Base-by-base conservation (phyloP, 1,140 invertebrate genomes). In the Lordiphosa stackelbergi region DNA sequence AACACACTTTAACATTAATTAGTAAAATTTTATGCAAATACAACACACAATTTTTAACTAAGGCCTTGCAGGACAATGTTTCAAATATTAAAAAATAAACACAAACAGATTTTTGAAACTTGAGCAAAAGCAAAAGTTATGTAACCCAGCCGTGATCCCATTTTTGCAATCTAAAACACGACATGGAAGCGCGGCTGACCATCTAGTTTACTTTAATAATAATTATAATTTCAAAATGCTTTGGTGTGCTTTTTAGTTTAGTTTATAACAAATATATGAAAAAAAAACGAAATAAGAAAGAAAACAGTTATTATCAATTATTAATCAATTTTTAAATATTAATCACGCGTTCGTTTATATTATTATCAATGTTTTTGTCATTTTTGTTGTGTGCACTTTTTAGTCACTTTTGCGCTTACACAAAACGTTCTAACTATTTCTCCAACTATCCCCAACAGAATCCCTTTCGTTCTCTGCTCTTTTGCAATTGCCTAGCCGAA, bases 11-110 rank as follows among this genome's bases (percentile, higher is more conserved):
- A 69, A 71, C 81, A 59, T 75, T 79, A 79, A 79, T 79, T 79
- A 79, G 75, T 81, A 75, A 75, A 79, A 81, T 79, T 79, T 45
- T 81, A 77, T 72, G 56, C 38, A 71, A 59, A 40, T 45, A 31
- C 53, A 46, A 58, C 38, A 74, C 47, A 59, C 43, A 51, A 31
- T 8, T 8, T 8, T 31, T 31, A 31, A 8, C 28, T 31, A 31
- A 31, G 6, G 28, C 7, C 28, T 31, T 31, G 6, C 5, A 31
- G 28, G 28, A 31, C 28, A 31, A 31, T 31, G 28, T 31, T 31
- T 31, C 28, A 31, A 36, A 37, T 36, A 42, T 31, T 48, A 56
- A 24, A 34, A 51, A 68, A 37, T 60, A 51, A 59, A 41, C 34
- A 34, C 7, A 24, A 37, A 34, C 22, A 36, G 40, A 52, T 64